phyloP scores from a whole-genome alignment of 2,113 vertebrate genomes.

The Euleptes europaea region DNA sequence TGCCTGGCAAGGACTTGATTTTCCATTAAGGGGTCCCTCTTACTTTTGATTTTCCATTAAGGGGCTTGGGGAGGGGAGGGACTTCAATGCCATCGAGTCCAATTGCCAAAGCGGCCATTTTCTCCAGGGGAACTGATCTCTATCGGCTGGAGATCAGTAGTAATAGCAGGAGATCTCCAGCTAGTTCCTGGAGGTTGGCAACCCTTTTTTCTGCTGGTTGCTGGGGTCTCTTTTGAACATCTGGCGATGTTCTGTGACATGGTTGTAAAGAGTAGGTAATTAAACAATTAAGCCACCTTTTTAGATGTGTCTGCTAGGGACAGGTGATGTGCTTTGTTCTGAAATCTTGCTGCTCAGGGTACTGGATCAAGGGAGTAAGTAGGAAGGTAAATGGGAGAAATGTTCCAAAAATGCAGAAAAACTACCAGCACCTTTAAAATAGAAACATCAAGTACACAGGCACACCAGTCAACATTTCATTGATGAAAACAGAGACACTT shows the following conservation, averaged over 20 bases:
- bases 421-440: no score
- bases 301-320: background rate
- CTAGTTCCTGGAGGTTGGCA: no score
- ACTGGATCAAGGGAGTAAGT: background rate
- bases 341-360: background rate
- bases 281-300: conserved; percentile 34
- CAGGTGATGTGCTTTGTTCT: background rate
- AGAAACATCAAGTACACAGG: no score
- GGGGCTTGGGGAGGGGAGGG: no score
- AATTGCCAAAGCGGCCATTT: no score
- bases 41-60: no score
- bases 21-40: conserved; percentile 10
- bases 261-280: conserved; percentile 41
- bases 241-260: conserved; percentile 37
- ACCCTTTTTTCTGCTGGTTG: conserved; percentile 25
- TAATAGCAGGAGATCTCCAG: no score
- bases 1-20: conserved; percentile 41
- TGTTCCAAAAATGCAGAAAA: background rate
- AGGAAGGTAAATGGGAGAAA: background rate
- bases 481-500: no score
- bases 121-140: no score
- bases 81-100: no score
- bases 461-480: no score
- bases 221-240: conserved; percentile 39
- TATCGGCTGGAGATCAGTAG: no score